phyloP scores from a whole-genome alignment of 2,888 invertebrate species.

The Drosophila prostipennis region DNA sequence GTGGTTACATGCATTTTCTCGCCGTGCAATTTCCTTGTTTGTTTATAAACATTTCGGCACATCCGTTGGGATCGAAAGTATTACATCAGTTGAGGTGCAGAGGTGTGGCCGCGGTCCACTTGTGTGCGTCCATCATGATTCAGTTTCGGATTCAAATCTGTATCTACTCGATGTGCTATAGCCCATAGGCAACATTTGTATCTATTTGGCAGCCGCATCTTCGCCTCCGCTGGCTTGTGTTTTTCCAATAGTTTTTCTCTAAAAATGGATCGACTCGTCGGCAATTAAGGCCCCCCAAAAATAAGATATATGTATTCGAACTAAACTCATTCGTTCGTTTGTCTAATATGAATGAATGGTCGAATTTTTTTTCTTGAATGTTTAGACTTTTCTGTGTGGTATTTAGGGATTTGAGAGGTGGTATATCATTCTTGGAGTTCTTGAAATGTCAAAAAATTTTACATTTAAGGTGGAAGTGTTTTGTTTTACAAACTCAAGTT shows the following conservation, averaged over 20 bases:
- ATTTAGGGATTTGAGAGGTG: background rate
- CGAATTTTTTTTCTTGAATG: conserved; percentile 7
- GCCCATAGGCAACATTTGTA: conserved; percentile 26
- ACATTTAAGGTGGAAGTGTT: background rate
- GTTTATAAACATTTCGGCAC: conserved; percentile 66
- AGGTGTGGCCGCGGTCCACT: conserved; percentile 27
- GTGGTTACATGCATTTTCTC: conserved; percentile 2
- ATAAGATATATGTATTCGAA: conserved; percentile 34
- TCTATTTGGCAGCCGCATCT: conserved; percentile 52
- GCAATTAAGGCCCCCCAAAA: conserved; percentile 60
- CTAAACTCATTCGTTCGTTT: conserved; percentile 33
- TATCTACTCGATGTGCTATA: conserved; percentile 34
- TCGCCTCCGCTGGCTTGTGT: conserved; percentile 12
- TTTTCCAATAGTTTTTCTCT: conserved; percentile 54
- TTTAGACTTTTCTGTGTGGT: background rate
- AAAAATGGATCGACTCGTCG: conserved; percentile 61
- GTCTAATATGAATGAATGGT: conserved; percentile 24
- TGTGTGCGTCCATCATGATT: conserved; percentile 37
- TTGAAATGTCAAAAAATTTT: conserved; percentile 9
- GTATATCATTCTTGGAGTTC: conserved; percentile 10
- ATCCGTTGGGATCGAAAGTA: conserved; percentile 47
- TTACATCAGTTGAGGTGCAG: conserved; percentile 42
- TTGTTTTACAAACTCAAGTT: background rate
- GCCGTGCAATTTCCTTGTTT: conserved; percentile 29
- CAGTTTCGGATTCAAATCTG: conserved; percentile 28